phyloP scores from a whole-genome alignment of 2,113 vertebrate genomes.

The Takifugu bimaculatus region DNA sequence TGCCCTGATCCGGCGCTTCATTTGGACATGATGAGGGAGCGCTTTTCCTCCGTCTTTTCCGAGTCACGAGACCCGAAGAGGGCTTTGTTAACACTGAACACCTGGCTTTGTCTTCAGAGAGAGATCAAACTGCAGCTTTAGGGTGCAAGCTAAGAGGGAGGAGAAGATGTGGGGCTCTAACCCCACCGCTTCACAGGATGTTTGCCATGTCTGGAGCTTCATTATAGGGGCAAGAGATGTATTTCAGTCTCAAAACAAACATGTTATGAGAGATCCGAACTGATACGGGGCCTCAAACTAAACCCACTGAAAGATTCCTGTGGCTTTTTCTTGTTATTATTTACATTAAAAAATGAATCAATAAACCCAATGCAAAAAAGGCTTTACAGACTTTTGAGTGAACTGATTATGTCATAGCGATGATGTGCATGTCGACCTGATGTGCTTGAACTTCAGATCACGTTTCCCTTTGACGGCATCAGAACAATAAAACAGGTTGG shows the following conservation, averaged over 20 bases:
- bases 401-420: too few relatives aligned
- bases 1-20: conserved; percentile 56
- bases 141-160: conserved; percentile 41
- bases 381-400: too few relatives aligned
- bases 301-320: conserved; percentile 21
- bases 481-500: too few relatives aligned
- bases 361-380: too few relatives aligned
- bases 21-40: conserved; percentile 62
- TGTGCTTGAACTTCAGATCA: too few relatives aligned
- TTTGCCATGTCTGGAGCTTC: conserved; percentile 46
- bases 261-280: conserved; percentile 25
- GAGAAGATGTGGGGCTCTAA: conserved; percentile 28
- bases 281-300: conserved; percentile 13
- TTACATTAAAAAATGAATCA: too few relatives aligned
- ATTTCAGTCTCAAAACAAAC: conserved; percentile 42
- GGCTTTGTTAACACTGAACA: conserved; percentile 60
- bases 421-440: too few relatives aligned
- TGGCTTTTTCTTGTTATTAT: too few relatives aligned
- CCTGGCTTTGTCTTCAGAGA: conserved; percentile 67
- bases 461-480: too few relatives aligned
- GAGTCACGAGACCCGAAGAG: conserved; percentile 33
- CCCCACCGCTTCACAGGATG: conserved; percentile 51
- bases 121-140: conserved; percentile 53
- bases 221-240: conserved; percentile 33
- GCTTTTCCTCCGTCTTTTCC: conserved; percentile 40